Evolutionary conservation across 2,888 invertebrate species (phyloP).

Genomic region (Andrena bicolor): DNA sequence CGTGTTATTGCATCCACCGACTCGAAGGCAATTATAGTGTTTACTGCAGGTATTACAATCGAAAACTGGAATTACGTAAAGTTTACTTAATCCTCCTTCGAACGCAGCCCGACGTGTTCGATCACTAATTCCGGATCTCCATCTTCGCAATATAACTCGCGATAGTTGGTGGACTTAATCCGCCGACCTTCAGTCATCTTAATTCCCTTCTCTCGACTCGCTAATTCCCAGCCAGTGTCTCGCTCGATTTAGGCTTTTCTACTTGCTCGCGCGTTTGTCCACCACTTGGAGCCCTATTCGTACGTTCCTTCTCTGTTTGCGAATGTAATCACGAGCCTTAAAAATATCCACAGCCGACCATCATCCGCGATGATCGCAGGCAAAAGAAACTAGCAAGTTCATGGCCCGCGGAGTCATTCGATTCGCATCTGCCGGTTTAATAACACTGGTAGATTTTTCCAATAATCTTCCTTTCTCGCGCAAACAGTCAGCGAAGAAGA

Average conservation of each 20-base stretch:
- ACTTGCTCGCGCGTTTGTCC: background rate
- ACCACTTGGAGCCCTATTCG: background rate
- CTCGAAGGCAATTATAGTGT: background rate
- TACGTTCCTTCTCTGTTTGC: constrained; percentile 16
- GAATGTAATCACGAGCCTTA: constrained; percentile 22
- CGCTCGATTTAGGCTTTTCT: constrained; percentile 24
- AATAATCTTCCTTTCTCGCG: background rate
- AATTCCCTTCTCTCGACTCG: background rate
- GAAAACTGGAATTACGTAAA: background rate
- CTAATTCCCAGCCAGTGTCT: constrained; percentile 9
- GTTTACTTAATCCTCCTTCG: no score
- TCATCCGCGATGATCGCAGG: background rate
- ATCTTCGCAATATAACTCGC: background rate
- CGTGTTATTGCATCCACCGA: background rate
- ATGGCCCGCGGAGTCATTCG: background rate
- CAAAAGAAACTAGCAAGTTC: background rate
- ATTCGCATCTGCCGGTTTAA: background rate
- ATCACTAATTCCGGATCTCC: background rate
- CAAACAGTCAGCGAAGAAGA: no score
- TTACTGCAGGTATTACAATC: background rate
- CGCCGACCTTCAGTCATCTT: background rate
- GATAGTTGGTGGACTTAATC: background rate
- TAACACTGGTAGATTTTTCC: background rate
- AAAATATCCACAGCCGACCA: constrained; percentile 18
- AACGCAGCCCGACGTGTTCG: no score